Evolutionary conservation across 2,113 vertebrate genomes (phyloP), one percentile per base, ranked within the genome.

Genomic region (Catharus bicknelli): DNA sequence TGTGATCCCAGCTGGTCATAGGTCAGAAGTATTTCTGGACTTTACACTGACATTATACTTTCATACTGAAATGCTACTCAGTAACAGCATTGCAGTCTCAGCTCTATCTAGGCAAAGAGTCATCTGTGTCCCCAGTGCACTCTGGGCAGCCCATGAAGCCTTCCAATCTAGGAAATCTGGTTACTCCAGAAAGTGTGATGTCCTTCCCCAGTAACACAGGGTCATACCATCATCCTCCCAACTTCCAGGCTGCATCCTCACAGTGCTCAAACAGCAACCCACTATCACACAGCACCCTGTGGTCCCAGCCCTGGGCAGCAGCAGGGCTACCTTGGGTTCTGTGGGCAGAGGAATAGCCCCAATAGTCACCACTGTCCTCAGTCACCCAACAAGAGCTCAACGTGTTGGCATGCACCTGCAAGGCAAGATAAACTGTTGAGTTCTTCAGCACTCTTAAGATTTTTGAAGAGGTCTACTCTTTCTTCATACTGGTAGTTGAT

Each of bases 11-110:
- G 30, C 70, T 57, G 82, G 85, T 86, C 95, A 95, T 69, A 94
- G 90, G 95, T 95, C 95, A 93, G 50, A 90, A 83, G 92, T 93
- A 95, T 96, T 96, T 87, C 94, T 95, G 95, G 92, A 95, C 95
- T 96, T 95, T 88, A 77, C 72, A 90, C 95, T 92, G 93, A 86
- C 86, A 69, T 93, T 95, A 91, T 77, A 80, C 85, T 83, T 93
- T 80, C 88, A 70, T 91, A 93, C 72, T 55, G 88, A 82, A 91
- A 70, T 3, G 3, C 79, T 83, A 88, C 88, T 90, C 92, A 95
- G 11, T 11, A 82, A 43, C 83, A 88, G 38, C 7, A 18, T 5
- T 83, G 85, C 92, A 69, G 67, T 22, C 83, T 94, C 92, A 94
- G 90, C 75, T 74, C 70, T 72, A 69, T 32, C 22, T 17, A 85